These are phyloP conservation scores for Chalcis sispes DNA, from an alignment of 2,888 invertebrate species.

Conservation along the genomic window DNA sequence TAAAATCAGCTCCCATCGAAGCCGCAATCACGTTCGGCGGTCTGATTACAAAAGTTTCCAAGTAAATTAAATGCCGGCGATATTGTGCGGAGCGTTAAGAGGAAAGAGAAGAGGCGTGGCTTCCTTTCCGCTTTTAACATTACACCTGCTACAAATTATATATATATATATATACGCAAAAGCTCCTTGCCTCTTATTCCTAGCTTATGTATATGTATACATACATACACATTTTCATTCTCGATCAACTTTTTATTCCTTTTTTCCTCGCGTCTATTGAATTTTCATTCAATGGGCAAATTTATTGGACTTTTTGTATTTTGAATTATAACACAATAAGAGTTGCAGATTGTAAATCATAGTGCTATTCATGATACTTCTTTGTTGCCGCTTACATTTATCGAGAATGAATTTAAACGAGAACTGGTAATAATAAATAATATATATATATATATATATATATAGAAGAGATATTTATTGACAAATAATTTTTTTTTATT, in stretches of 20 bases:
- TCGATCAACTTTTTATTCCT: conserved; percentile 1
- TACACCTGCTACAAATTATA: conserved; percentile 34
- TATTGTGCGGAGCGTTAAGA: conserved; percentile 40
- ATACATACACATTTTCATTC: conserved; percentile 3
- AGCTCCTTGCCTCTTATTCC: not conserved
- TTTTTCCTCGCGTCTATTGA: not conserved
- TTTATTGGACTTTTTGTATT: not conserved
- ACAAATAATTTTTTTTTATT: no score
- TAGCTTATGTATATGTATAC: not conserved
- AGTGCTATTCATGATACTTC: not conserved
- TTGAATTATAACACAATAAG: not conserved
- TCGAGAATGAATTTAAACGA: no score
- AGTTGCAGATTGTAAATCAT: not conserved
- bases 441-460: no score
- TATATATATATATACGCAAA: not conserved
- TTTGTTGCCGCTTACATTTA: not conserved
- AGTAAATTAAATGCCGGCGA: conserved; percentile 66
- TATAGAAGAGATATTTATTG: no score
- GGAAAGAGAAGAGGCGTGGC: conserved; percentile 27
- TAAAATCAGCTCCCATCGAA: conserved; percentile 63
- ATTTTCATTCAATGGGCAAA: not conserved
- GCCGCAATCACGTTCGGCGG: conserved; percentile 59
- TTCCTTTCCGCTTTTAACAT: conserved; percentile 9
- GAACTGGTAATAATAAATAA: no score
- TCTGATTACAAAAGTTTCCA: conserved; percentile 69